A percentile compares a stretch with the other conserved stretches of the same genome.
These are phyloP conservation scores for Ellobium chinense DNA, from an alignment of 2,888 invertebrate genomes.

Conservation along the genomic window DNA sequence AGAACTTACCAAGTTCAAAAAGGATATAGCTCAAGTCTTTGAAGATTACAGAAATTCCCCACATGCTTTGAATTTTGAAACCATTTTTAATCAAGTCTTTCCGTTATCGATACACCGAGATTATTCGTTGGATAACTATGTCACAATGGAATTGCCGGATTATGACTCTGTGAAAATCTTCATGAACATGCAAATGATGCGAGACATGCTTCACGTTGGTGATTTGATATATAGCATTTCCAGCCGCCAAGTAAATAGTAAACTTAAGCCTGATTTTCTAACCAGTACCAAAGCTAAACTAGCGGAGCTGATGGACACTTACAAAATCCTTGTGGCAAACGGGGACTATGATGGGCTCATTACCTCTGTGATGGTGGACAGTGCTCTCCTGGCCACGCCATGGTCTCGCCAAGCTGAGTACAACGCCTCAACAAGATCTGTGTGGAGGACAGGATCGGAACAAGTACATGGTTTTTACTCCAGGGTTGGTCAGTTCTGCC, in stretches of 20 bases:
- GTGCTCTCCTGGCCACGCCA: slow-evolving; percentile 6
- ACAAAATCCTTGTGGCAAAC: slow-evolving; percentile 13
- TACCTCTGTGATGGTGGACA: not conserved
- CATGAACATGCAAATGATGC: not conserved
- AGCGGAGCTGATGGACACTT: slow-evolving; percentile 18
- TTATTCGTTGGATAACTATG: not conserved
- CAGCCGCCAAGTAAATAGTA: not conserved
- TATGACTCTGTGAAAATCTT: not conserved
- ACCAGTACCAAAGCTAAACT: slow-evolving; percentile 11
- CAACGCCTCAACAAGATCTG: not conserved
- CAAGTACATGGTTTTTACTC: slow-evolving; percentile 20
- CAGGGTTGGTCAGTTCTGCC: slow-evolving; percentile 23
- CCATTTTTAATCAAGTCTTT: too few species aligned
- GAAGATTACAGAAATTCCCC: too few species aligned
- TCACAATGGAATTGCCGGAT: not conserved
- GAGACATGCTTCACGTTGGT: not conserved
- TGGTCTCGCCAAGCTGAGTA: slow-evolving; percentile 23
- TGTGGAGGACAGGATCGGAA: not conserved
- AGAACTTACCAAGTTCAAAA: not conserved
- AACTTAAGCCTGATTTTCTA: not conserved
- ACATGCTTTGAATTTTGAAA: too few species aligned
- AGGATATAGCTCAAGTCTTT: too few species aligned
- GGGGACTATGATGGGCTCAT: slow-evolving; percentile 17
- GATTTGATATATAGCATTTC: too few species aligned
- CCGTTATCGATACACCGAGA: too few species aligned